phyloP scores from a whole-genome alignment of 2,797 vertebrate species.

The Otus scops region DNA sequence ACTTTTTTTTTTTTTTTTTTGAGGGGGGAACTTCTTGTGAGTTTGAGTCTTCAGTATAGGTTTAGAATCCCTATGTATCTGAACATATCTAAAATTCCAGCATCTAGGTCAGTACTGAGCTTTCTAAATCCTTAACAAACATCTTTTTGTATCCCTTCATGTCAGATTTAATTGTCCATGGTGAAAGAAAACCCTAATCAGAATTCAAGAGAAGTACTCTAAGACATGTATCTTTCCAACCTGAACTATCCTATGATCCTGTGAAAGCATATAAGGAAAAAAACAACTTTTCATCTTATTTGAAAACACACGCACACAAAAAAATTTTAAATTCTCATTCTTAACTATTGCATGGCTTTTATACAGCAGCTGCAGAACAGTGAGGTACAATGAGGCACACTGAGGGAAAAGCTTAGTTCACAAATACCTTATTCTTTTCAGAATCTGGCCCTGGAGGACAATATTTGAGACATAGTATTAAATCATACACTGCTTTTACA shows the following conservation, averaged over 20 bases:
- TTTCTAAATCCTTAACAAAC: slow-evolving; percentile 9
- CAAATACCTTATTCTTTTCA: background rate
- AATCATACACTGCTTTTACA: background rate
- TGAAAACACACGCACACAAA: background rate
- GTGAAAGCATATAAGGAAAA: background rate
- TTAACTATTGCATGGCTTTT: background rate
- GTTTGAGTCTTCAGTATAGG: background rate
- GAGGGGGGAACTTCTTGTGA: background rate
- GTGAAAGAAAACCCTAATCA: slow-evolving; percentile 14
- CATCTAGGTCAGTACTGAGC: background rate
- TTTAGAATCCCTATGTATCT: background rate
- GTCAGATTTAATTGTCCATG: slow-evolving; percentile 39
- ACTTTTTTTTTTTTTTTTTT: background rate
- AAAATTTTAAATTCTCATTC: background rate
- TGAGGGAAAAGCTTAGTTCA: background rate
- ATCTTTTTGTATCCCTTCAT: slow-evolving; percentile 3
- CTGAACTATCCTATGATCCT: background rate
- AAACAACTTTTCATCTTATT: background rate
- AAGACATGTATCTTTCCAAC: slow-evolving; percentile 23
- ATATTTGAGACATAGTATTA: background rate
- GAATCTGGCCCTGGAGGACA: background rate
- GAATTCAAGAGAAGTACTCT: slow-evolving; percentile 1
- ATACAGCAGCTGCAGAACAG: background rate
- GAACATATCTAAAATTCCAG: background rate
- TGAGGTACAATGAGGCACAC: background rate